Evolutionary conservation across 2,113 vertebrate species (phyloP).

Genomic region (Oenanthe oenanthe): DNA sequence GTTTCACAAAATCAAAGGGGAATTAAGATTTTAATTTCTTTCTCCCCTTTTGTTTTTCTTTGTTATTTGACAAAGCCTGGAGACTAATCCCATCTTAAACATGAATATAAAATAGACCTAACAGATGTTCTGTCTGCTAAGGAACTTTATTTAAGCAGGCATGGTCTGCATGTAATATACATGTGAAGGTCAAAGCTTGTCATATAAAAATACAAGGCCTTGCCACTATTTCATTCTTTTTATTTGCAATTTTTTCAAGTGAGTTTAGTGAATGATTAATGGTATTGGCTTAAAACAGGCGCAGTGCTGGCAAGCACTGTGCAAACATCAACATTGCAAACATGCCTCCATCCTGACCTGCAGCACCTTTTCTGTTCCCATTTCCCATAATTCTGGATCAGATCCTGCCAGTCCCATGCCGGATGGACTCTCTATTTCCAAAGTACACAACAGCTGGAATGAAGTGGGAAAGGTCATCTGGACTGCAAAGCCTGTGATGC

Average conservation of each 20-base stretch:
- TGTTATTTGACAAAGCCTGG: conserved; percentile 62
- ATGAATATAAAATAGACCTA: conserved; percentile 63
- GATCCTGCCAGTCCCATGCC: background rate
- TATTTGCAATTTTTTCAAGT: conserved; percentile 24
- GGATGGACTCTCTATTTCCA: background rate
- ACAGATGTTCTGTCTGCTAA: conserved; percentile 61
- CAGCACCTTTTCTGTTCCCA: conserved; percentile 11
- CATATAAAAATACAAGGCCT: conserved; percentile 4
- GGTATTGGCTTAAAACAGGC: background rate
- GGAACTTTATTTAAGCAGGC: conserved; percentile 55
- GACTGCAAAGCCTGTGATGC: background rate
- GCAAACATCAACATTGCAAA: conserved; percentile 28
- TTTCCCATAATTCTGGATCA: background rate
- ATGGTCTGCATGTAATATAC: conserved; percentile 25
- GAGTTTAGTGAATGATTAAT: conserved; percentile 52
- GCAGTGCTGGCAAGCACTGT: background rate
- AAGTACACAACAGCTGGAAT: background rate
- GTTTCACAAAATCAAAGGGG: conserved; percentile 47
- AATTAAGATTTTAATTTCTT: conserved; percentile 62
- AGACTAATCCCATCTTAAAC: conserved; percentile 66
- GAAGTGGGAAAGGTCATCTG: background rate
- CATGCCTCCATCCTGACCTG: background rate
- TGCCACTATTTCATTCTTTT: conserved; percentile 16
- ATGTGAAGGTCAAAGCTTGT: conserved; percentile 29
- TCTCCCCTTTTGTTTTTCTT: conserved; percentile 48